Evolutionary conservation across 2,888 invertebrate species (phyloP), one percentile per base, ranked within the genome.

Genomic region (Perithous albicinctus): DNA sequence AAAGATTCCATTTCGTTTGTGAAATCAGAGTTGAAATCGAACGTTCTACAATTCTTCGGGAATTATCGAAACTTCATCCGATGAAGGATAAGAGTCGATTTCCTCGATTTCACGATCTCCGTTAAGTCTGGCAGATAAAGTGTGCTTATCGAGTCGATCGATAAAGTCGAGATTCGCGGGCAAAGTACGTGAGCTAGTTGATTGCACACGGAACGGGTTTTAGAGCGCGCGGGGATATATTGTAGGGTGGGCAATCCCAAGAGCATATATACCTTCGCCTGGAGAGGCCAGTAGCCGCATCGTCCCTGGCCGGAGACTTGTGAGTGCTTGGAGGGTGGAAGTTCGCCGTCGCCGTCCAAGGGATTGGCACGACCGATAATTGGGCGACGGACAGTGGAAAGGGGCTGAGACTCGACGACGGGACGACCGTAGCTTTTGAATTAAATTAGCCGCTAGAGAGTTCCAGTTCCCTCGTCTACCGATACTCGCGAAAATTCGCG

Each of bases 321-420:
- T 32, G 32, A 64, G 64, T 64, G 43, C 64, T 46, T 46, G 29
- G 32, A 51, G 79, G 78, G 32, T 78, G 85, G 85, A 86, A 87
- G 86, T 88, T 88, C 85, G 29, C 15, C 54, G 54, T 86, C 83
- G 85, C 77, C 85, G 84, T 82, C 81, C 63, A 51, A 84, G 85
- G 86, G 85, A 87, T 87, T 67, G 82, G 83, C 84, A 79, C 86
- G 85, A 59, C 86, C 86, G 87, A 89, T 88, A 89, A 89, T 89
- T 87, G 87, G 87, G 86, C 83, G 81, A 56, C 69, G 69, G 41
- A 23, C 54, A 15, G 51, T 35, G 69, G 54, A 70, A 38, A 38
- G 54, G 35, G 20, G 7, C 18, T 6, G 48, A 66, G 66, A 18
- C 46, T 46, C 69, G 41, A 29, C 18, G 59, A 35, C 59, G 29